A percentile compares a stretch with the other conserved stretches of the same genome.
Conservation (phyloP, 1,140 invertebrate genomes). For the Saccostrea glomerata region DNA sequence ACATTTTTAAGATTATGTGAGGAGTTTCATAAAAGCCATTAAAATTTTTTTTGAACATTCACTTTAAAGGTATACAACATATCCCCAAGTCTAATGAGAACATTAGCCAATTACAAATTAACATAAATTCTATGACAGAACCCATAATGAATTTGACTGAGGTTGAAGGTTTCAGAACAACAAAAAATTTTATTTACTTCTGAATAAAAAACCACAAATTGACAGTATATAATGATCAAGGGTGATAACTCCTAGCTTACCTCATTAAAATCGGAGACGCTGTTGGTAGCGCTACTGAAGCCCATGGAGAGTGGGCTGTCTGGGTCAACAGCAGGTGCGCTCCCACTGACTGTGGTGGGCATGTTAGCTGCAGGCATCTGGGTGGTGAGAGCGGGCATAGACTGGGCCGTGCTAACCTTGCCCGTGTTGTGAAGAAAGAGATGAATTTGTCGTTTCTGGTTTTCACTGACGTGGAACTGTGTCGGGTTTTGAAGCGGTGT, state of each 20-base stretch:
- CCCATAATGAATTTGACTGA: no score
- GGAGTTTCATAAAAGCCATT: no score
- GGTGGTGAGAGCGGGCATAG: conserved; percentile 65
- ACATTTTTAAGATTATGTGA: no score
- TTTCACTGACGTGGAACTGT: conserved; percentile 93
- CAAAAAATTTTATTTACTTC: no score
- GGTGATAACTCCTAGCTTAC: conserved; percentile 55
- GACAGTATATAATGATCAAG: neutral
- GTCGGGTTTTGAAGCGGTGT: conserved; percentile 94
- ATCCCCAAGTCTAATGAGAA: no score
- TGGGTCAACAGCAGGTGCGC: conserved; percentile 68
- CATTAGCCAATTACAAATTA: no score
- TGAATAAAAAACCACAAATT: no score
- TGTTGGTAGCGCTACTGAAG: conserved; percentile 69
- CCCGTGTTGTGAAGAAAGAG: conserved; percentile 86
- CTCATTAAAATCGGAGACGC: conserved; percentile 70
- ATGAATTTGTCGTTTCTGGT: conserved; percentile 91
- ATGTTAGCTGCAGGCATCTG: conserved; percentile 49
- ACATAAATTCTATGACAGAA: no score
- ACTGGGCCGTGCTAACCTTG: conserved; percentile 79
- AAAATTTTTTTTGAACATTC: no score
- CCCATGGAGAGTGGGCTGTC: conserved; percentile 73
- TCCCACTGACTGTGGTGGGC: conserved; percentile 58
- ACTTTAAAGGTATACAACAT: no score
- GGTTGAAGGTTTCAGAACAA: no score